Evolutionary conservation across 2,797 vertebrate genomes (phyloP).

Genomic region (Pempheris klunzingeri): DNA sequence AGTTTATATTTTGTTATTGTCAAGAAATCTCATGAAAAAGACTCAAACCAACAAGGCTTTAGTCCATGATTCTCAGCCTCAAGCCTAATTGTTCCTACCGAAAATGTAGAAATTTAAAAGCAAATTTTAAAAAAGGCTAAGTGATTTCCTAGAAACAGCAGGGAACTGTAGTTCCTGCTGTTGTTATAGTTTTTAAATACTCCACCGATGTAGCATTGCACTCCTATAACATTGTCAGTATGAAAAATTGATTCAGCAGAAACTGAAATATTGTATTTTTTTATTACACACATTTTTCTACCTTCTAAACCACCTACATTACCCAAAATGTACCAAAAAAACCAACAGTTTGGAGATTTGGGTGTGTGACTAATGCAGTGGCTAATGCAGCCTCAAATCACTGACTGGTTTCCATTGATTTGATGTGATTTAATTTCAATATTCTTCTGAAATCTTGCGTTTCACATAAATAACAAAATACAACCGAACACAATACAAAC

Average conservation of each 20-base stretch:
- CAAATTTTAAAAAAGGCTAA: no score
- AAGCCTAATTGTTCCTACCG: not conserved
- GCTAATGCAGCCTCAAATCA: not conserved
- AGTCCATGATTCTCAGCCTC: not conserved
- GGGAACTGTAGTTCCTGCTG: not conserved
- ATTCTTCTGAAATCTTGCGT: no score
- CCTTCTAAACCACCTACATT: not conserved
- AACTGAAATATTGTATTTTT: not conserved
- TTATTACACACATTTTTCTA: not conserved
- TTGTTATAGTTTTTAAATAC: not conserved
- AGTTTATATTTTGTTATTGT: not conserved
- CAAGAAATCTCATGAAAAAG: not conserved
- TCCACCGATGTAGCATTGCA: not conserved
- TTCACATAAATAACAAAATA: no score
- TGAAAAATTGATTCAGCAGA: not conserved
- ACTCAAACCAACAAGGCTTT: not conserved
- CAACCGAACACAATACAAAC: no score
- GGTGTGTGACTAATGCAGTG: not conserved
- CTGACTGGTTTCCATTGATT: no score
- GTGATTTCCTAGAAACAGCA: not conserved
- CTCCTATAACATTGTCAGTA: not conserved
- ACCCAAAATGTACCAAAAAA: not conserved
- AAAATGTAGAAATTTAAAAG: no score
- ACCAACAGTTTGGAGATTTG: not conserved
- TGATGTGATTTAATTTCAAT: no score